These are phyloP conservation scores for Pangasianodon gigas DNA, from an alignment of 2,113 vertebrate species.

Conservation along the genomic window DNA sequence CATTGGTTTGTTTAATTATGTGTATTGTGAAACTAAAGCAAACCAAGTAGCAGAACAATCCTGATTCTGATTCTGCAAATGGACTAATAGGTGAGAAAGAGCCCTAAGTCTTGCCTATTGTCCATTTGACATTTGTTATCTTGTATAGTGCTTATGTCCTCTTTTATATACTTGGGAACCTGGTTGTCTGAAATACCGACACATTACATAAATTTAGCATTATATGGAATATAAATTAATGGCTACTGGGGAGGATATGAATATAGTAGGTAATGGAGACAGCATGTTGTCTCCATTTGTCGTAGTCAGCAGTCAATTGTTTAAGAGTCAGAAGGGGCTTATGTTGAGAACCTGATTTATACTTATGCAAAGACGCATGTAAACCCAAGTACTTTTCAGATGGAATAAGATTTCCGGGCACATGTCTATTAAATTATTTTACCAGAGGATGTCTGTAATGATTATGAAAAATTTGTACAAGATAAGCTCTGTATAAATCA, in stretches of 20 bases:
- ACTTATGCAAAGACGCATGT: not conserved
- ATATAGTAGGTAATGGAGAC: not conserved
- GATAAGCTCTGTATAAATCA: not conserved
- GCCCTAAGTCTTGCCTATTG: no score
- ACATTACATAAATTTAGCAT: not conserved
- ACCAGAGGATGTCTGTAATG: not conserved
- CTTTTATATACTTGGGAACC: not conserved
- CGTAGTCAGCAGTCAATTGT: not conserved
- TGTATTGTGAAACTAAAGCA: no score
- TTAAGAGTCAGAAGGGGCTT: not conserved
- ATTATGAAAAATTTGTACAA: not conserved
- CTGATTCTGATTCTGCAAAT: no score
- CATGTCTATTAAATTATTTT: not conserved
- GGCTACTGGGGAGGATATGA: not conserved
- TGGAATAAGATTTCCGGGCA: not conserved
- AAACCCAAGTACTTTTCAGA: not conserved
- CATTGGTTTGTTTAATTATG: no score
- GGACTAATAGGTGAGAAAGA: no score
- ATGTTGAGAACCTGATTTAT: not conserved
- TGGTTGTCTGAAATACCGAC: not conserved
- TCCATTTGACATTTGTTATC: not conserved
- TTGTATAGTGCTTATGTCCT: not conserved
- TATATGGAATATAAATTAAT: not conserved
- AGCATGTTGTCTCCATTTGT: no score
- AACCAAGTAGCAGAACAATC: no score